Evolutionary conservation across 2,797 vertebrate genomes (phyloP).

Genomic region (Leontocebus nigricollis): DNA sequence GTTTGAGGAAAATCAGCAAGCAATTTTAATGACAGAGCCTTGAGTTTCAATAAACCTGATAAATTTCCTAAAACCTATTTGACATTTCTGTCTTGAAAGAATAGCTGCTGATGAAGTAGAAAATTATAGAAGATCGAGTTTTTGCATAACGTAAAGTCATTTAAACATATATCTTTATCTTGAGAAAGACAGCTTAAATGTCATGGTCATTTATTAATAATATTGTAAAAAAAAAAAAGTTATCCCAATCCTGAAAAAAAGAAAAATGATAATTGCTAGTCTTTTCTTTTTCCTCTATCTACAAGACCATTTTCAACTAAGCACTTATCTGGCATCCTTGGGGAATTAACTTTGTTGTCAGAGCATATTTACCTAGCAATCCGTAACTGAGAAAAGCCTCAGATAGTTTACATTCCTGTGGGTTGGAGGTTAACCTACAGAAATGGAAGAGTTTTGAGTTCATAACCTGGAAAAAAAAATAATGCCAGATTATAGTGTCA

Average conservation of each 20-base stretch:
- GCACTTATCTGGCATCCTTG: not conserved
- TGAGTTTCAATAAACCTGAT: conserved; percentile 49
- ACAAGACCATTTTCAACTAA: not conserved
- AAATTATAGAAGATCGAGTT: not conserved
- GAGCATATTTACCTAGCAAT: conserved; percentile 10
- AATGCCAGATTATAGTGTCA: not conserved
- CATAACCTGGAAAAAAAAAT: conserved; percentile 26
- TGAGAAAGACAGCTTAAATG: conserved; percentile 40
- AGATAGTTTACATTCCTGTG: not conserved
- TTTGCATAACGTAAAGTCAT: not conserved
- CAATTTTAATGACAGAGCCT: not conserved
- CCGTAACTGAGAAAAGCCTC: not conserved
- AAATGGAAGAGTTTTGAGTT: conserved; percentile 1
- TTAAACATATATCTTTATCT: conserved; percentile 16
- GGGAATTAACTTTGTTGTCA: not conserved
- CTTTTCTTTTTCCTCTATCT: not conserved
- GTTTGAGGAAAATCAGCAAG: conserved; percentile 5
- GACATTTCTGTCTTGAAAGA: conserved; percentile 37
- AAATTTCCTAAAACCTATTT: conserved; percentile 39
- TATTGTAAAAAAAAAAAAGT: not conserved
- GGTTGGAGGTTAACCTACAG: not conserved
- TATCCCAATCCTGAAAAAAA: not conserved
- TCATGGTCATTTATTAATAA: conserved; percentile 39
- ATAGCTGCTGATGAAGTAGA: not conserved
- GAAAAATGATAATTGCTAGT: not conserved